These are phyloP conservation scores for Troides aeacus DNA, from an alignment of 2,888 invertebrate species.

Conservation along the genomic window DNA sequence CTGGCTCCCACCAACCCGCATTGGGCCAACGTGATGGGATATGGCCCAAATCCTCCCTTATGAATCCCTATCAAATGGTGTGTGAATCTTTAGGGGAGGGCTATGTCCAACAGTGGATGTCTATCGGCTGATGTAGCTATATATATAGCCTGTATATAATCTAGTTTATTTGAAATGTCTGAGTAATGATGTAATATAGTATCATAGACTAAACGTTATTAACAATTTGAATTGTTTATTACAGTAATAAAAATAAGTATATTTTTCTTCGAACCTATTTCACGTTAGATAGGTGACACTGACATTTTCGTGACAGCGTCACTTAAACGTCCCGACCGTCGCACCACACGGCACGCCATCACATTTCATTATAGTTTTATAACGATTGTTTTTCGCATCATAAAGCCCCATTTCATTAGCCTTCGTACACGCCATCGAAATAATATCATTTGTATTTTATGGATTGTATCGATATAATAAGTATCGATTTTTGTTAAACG, in stretches of 20 bases:
- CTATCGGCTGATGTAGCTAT: too few relatives aligned
- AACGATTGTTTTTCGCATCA: constrained; percentile 41
- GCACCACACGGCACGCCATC: constrained; percentile 45
- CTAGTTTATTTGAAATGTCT: too few relatives aligned
- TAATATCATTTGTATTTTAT: constrained; percentile 41
- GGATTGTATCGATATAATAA: constrained; percentile 35
- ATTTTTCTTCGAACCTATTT: not conserved
- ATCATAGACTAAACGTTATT: too few relatives aligned
- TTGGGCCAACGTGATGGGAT: too few relatives aligned
- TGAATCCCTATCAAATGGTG: too few relatives aligned
- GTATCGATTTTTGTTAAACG: constrained; percentile 40
- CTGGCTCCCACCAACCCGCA: too few relatives aligned
- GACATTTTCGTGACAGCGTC: constrained; percentile 63
- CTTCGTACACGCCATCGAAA: constrained; percentile 40
- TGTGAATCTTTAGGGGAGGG: too few relatives aligned
- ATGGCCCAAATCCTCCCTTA: too few relatives aligned
- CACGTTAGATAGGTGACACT: constrained; percentile 28
- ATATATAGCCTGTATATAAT: too few relatives aligned
- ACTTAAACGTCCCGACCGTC: constrained; percentile 43
- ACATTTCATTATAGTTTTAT: constrained; percentile 44
- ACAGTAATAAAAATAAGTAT: not conserved
- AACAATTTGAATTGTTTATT: too few relatives aligned
- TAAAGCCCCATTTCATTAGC: constrained; percentile 45
- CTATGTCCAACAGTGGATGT: too few relatives aligned
- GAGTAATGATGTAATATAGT: too few relatives aligned